Conservation (phyloP, 2,113 vertebrate genomes). For the Vidua chalybeata region DNA sequence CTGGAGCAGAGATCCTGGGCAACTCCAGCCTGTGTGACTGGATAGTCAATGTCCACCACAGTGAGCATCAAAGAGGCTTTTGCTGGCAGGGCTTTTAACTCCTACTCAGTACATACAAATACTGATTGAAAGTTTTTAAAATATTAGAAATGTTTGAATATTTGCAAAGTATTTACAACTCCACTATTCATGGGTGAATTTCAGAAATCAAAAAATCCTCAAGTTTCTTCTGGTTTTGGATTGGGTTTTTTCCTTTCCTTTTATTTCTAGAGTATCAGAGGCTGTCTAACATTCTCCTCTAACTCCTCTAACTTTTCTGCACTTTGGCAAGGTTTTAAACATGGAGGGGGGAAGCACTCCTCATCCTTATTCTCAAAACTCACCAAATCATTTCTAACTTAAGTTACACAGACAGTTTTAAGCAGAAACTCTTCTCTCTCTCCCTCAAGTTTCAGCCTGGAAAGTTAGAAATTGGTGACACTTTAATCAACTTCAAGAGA, state of each 20-base stretch:
- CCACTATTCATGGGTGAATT: background rate
- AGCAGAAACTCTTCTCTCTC: background rate
- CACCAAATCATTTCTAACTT: background rate
- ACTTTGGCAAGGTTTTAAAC: background rate
- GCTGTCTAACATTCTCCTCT: background rate
- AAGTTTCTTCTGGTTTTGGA: background rate
- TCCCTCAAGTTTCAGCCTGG: background rate
- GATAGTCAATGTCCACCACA: background rate
- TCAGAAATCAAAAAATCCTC: background rate
- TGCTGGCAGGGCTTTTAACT: background rate
- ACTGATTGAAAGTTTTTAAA: background rate
- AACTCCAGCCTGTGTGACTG: background rate
- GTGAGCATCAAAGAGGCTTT: background rate
- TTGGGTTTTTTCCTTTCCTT: background rate
- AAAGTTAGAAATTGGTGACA: background rate
- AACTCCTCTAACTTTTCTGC: background rate
- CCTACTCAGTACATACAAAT: background rate
- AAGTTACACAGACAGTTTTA: background rate
- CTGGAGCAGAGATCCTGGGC: background rate
- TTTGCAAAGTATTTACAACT: background rate
- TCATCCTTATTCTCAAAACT: background rate
- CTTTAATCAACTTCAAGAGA: background rate
- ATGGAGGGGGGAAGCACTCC: rapidly evolving
- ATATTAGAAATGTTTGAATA: background rate
- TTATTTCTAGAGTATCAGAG: background rate